Evolutionary conservation across 2,113 vertebrate species (phyloP), one percentile per base, ranked within the genome.

Genomic region (Speoplatyrhinus poulsoni): DNA sequence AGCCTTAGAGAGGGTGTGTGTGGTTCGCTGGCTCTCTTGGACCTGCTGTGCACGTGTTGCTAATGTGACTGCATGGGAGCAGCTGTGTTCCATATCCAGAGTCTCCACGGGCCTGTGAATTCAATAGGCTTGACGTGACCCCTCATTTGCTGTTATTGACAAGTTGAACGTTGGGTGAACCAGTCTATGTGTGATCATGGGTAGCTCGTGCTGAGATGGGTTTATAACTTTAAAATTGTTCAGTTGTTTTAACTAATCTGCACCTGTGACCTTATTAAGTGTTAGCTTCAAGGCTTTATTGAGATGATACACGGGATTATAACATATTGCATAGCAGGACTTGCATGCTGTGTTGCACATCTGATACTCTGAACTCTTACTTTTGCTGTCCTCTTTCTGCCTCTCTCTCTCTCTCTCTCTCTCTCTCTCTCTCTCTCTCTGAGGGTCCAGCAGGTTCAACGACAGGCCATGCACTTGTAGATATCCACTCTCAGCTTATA

Each of bases 131-230:
- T 8, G 36, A 8, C 36, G 7, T 41, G 36, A 67, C 59, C 73
- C 55, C 69, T 48, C 70, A 78, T 78, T 87, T 75, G 65, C 32
- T 62, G 65, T 17, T 76, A 82, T 79, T 74, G 76, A 88, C 52
- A 74, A 46, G 54, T 61, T 81, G 67, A 82, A 73, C 74, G 16
- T 12, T 12, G 56, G 9, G 4, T 69, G 70, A 71, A 77, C 76
- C 57, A 26, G 26, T 3, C 36, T 41, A 8, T 5, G 36, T 41
- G 36, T 41, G 36, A 8, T 41, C 5, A 41, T 41, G 36, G 36
- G 26, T 26, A 2, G 26, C 26, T 26, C 36, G 36, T 41, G 36
- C 7, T 41, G 4, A 8, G 7, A 41, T 41, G 0, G 36, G 7
- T 41, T 8, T 2, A 8, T 8, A 8, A 41, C 36, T 41, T 41